phyloP scores from a whole-genome alignment of 92 coral and sea anemone species.

The Palythoa heliodiscus region DNA sequence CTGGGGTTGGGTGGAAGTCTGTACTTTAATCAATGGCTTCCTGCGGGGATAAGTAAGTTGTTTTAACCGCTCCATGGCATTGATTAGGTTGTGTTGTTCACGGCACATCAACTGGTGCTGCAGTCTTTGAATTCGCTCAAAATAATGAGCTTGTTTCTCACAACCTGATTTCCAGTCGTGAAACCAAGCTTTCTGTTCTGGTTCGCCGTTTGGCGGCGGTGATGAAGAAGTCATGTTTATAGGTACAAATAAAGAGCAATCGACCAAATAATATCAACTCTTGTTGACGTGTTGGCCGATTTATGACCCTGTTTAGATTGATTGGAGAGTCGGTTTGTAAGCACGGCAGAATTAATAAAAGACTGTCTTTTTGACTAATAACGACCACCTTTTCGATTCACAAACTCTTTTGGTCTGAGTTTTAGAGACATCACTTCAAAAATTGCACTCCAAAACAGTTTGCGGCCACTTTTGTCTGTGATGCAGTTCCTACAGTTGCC shows the following conservation, averaged over 20 bases:
- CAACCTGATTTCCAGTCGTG: conserved; percentile 82
- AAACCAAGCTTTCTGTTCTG: conserved; percentile 78
- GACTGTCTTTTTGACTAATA: too few relatives aligned
- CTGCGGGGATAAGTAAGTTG: conserved; percentile 84
- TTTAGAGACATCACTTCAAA: too few relatives aligned
- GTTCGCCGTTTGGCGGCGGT: conserved; percentile 16
- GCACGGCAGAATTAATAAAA: too few relatives aligned
- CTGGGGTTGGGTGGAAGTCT: background rate
- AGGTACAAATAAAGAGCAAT: background rate
- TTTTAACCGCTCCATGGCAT: conserved; percentile 92
- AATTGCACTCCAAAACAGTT: too few relatives aligned
- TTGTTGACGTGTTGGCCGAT: background rate
- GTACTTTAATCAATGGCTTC: conserved; percentile 69
- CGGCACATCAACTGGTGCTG: conserved; percentile 85
- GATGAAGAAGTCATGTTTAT: conserved; percentile 34
- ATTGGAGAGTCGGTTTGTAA: background rate
- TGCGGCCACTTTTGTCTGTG: too few relatives aligned
- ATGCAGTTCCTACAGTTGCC: too few relatives aligned
- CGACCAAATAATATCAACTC: background rate
- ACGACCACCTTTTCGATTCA: too few relatives aligned
- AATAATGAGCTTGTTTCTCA: conserved; percentile 91
- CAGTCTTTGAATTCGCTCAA: conserved; percentile 80
- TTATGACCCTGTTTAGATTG: background rate
- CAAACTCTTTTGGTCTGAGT: too few relatives aligned
- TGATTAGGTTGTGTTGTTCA: conserved; percentile 91